These are phyloP conservation scores for Pimephales promelas DNA, from an alignment of 2,113 vertebrate species.

Conservation along the genomic window DNA sequence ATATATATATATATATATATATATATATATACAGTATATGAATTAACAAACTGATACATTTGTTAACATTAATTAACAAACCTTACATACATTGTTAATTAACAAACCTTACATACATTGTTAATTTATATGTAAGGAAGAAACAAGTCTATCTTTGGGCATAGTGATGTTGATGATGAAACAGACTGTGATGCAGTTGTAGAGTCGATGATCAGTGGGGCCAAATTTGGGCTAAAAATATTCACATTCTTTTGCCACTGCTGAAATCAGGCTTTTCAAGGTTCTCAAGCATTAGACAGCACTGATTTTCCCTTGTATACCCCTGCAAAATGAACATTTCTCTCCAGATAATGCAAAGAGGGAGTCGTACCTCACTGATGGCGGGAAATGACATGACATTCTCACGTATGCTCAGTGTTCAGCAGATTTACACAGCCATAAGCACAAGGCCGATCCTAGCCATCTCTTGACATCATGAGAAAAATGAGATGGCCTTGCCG, in stretches of 20 bases:
- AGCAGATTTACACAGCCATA: conserved; percentile 44
- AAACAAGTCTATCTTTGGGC: neutral
- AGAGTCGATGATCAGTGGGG: neutral
- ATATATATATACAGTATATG: no score
- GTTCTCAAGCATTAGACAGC: neutral
- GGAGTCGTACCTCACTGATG: neutral
- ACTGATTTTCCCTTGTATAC: neutral
- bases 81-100: no score
- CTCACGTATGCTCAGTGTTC: conserved; percentile 34
- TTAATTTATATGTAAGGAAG: neutral
- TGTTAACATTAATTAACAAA: no score
- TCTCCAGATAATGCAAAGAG: conserved; percentile 15
- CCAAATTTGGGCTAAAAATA: neutral
- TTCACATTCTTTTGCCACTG: neutral
- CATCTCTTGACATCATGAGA: conserved; percentile 31
- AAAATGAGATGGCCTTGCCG: conserved; percentile 55
- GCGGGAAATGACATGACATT: conserved; percentile 12
- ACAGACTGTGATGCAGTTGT: neutral
- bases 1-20: no score
- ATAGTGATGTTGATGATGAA: neutral
- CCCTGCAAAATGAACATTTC: neutral
- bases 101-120: no score
- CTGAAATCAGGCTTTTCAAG: neutral
- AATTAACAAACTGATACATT: neutral
- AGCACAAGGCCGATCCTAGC: neutral